Evolutionary conservation across 53 echinoderm and acorn worm genomes (phyloP), one percentile per base, ranked within the genome.

Genomic region (Zoroaster sp.): DNA sequence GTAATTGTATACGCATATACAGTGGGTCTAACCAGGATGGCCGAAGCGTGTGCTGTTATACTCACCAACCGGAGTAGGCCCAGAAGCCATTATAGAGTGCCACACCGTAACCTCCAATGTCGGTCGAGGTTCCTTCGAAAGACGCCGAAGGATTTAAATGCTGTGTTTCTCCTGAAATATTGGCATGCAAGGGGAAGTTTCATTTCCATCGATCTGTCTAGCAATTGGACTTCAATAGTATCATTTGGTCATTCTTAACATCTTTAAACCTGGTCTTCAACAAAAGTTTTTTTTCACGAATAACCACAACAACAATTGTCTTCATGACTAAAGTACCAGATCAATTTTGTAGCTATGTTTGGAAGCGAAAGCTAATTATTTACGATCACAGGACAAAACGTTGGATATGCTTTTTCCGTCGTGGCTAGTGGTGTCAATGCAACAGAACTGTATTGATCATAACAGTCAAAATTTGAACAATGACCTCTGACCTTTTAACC

Each of bases 21-120:
- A 18, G 49, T 13, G 17, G 52, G 4, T n/a, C 20, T 17, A 51
- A 3, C 4, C 1, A 53, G 3, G 4, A 53, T 0, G 7, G 45
- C 8, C 8, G 45, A 12, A 7, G 45, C 8, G 45, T 9, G 45
- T 44, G 45, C 8, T 44, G 45, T 12, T 12, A 23, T 43, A 82
- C 82, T 43, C 36, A 82, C 82, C 82, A 82, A 32, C 82, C 82
- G 7, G 13, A 25, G 20, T 82, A 82, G 7, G 82, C 23, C 82
- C 82, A 82, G 34, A 82, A 18, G 11, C 82, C 82, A 21, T 82
- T 14, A 25, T 67, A 82, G 20, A 82, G 31, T 17, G 82, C 82
- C 17, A 43, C n/a, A 30, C 67, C 44, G 44, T 67, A 82, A 11
- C 82, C 33, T 39, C 39, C 14, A 31, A 82, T 33, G 23, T 66